Evolutionary conservation across 2,113 vertebrate genomes (phyloP).

Genomic region (Leucoraja erinaceus): DNA sequence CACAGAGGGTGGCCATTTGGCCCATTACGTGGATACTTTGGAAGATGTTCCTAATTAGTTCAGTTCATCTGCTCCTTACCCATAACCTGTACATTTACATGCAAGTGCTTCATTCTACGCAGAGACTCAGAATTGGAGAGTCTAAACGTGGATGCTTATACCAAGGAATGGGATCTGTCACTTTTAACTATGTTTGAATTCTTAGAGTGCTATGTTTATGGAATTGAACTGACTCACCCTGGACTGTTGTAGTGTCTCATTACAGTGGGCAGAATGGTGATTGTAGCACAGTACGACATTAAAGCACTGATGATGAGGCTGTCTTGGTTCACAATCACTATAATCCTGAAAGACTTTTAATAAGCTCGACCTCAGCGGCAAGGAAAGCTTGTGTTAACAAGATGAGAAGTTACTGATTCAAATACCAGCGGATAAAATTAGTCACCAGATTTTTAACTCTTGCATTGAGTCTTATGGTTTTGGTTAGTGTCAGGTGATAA

Average conservation of each 20-base stretch:
- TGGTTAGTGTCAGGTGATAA: neutral
- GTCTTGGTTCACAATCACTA: neutral
- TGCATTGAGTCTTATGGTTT: neutral
- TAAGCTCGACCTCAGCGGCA: neutral
- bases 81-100: neutral
- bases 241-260: neutral
- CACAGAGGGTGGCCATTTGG: neutral
- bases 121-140: neutral
- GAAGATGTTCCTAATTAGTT: neutral
- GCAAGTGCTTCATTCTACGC: neutral
- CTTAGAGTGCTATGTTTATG: neutral
- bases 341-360: conserved; percentile 15
- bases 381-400: neutral
- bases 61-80: neutral
- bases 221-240: neutral
- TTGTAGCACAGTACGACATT: neutral
- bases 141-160: neutral
- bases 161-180: neutral
- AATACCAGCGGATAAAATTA: conserved; percentile 10
- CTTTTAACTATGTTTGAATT: neutral
- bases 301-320: neutral
- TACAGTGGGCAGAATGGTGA: conserved; percentile 6
- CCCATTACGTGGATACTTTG: neutral
- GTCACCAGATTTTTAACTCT: neutral
- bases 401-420: neutral